Percentiles rank a stretch among this genome's conserved stretches.
Conservation (phyloP, 2,888 invertebrate species). For the Macropis europaea region DNA sequence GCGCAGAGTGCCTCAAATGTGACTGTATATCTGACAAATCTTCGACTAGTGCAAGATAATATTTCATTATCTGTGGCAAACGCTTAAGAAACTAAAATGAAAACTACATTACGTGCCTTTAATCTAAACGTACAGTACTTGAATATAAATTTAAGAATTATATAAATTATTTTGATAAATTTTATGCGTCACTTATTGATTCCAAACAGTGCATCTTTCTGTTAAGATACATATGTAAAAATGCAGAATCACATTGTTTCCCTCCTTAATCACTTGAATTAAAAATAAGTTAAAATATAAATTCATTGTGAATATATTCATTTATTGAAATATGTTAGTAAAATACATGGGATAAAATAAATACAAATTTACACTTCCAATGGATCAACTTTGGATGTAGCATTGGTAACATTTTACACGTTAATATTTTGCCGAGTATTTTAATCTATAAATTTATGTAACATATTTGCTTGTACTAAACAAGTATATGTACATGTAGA, state of each 20-base stretch:
- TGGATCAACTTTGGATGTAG: constrained; percentile 20
- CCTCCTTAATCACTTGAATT: background rate
- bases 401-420: constrained; percentile 32
- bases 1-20: constrained; percentile 76
- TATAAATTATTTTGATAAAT: constrained; percentile 51
- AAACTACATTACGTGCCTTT: constrained; percentile 55
- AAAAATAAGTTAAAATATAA: constrained; percentile 4
- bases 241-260: constrained; percentile 2
- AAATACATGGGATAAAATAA: constrained; percentile 6
- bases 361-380: constrained; percentile 6
- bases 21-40: constrained; percentile 45
- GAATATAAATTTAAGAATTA: constrained; percentile 24
- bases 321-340: constrained; percentile 2
- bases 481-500: background rate
- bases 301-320: background rate
- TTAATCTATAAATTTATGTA: constrained; percentile 31
- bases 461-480: constrained; percentile 9
- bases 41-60: constrained; percentile 29
- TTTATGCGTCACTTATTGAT: constrained; percentile 6
- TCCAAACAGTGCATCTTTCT: constrained; percentile 15
- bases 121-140: constrained; percentile 30
- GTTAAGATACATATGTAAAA: background rate
- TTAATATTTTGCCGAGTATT: constrained; percentile 18
- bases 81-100: constrained; percentile 30
- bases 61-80: constrained; percentile 37